Percentiles rank a stretch among this genome's conserved stretches.
These are phyloP conservation scores for Xanthia togata DNA, from an alignment of 2,888 invertebrate genomes.

Conservation along the genomic window DNA sequence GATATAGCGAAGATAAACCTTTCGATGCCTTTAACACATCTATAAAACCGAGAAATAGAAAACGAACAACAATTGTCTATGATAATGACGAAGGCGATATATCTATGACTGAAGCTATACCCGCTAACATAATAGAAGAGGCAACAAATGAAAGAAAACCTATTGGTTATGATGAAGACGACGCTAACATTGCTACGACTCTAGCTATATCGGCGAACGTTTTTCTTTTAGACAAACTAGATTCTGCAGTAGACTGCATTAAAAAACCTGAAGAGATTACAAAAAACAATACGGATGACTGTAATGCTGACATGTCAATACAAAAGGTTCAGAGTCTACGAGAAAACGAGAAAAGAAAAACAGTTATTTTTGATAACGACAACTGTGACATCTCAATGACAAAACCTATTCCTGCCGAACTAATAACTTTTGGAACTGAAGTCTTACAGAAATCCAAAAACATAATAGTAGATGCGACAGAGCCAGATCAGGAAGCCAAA, in stretches of 20 bases:
- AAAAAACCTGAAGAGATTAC: background rate
- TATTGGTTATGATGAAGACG: conserved; percentile 53
- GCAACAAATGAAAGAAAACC: conserved; percentile 31
- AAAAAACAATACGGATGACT: background rate
- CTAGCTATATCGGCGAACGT: conserved; percentile 54
- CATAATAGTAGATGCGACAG: background rate
- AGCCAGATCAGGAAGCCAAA: conserved; percentile 22
- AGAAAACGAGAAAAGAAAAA: conserved; percentile 25
- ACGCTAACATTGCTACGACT: conserved; percentile 48
- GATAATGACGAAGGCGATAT: conserved; percentile 44
- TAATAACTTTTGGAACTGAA: conserved; percentile 28
- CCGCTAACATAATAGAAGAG: conserved; percentile 55
- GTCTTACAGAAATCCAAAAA: conserved; percentile 25
- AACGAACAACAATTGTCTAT: conserved; percentile 37
- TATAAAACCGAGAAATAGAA: conserved; percentile 3
- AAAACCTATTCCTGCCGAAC: conserved; percentile 56
- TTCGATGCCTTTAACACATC: background rate
- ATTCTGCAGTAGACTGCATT: conserved; percentile 21
- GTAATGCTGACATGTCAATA: conserved; percentile 30
- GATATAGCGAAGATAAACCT: conserved; percentile 15
- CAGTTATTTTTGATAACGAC: conserved; percentile 37
- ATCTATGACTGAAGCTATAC: conserved; percentile 65
- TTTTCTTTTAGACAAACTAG: conserved; percentile 45
- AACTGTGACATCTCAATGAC: conserved; percentile 39
- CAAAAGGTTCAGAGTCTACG: conserved; percentile 16